phyloP scores from a whole-genome alignment of 1,140 invertebrate species.

The Charaxes varanes region DNA sequence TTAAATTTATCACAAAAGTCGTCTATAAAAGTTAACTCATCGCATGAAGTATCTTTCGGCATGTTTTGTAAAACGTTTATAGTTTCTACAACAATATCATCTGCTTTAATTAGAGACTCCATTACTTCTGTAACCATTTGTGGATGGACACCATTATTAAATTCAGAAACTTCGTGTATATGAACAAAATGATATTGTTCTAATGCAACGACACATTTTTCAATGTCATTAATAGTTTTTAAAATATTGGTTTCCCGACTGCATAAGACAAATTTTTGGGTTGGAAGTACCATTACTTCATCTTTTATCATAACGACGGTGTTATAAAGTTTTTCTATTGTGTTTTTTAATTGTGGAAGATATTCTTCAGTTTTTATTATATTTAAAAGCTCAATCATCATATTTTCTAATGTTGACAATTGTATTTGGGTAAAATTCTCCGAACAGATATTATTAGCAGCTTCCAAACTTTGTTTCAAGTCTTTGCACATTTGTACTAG shows the following conservation, averaged over 20 bases:
- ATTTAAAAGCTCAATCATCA: slow-evolving; percentile 30
- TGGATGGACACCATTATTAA: slow-evolving; percentile 5
- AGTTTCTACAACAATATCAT: slow-evolving; percentile 31
- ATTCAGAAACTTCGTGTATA: slow-evolving; percentile 2
- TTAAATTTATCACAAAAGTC: slow-evolving; percentile 41
- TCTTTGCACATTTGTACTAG: slow-evolving; percentile 34
- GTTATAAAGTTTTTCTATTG: slow-evolving; percentile 37
- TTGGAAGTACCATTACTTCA: slow-evolving; percentile 36
- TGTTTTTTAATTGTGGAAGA: slow-evolving; percentile 33
- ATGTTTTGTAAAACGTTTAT: slow-evolving; percentile 33
- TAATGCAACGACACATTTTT: slow-evolving; percentile 40
- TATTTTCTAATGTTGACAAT: slow-evolving; percentile 15
- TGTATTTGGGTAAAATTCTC: neutral
- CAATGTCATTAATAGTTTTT: slow-evolving; percentile 37
- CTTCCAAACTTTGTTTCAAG: slow-evolving; percentile 28
- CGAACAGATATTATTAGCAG: neutral
- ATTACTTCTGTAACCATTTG: slow-evolving; percentile 23
- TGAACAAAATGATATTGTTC: slow-evolving; percentile 34
- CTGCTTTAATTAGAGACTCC: slow-evolving; percentile 29
- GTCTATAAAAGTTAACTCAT: slow-evolving; percentile 36
- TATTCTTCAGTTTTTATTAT: slow-evolving; percentile 30
- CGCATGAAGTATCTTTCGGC: slow-evolving; percentile 20
- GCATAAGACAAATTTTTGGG: slow-evolving; percentile 23
- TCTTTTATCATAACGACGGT: slow-evolving; percentile 32
- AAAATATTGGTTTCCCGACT: slow-evolving; percentile 37